A percentile compares a stretch with the other conserved stretches of the same genome.
These are phyloP conservation scores for Rhamphomyia laevipes DNA, from an alignment of 2,888 invertebrate genomes.

Conservation along the genomic window DNA sequence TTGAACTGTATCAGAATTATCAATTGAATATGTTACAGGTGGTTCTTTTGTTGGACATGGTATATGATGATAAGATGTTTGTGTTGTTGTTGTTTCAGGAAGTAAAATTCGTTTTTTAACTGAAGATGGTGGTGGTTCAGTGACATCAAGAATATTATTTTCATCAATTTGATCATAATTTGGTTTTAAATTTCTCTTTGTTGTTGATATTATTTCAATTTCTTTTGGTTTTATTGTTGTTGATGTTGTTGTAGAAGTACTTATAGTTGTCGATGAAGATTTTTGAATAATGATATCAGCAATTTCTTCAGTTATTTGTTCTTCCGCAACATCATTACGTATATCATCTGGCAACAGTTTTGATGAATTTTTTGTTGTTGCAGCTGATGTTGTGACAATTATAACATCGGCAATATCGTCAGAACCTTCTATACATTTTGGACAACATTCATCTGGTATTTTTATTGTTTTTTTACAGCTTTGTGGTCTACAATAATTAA, in stretches of 20 bases:
- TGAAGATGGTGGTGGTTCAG: not conserved
- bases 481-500: conserved; percentile 8
- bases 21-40: not conserved
- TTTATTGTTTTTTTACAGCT: conserved; percentile 11
- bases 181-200: no score
- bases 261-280: not conserved
- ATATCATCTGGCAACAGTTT: not conserved
- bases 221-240: not conserved
- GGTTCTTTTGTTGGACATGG: not conserved
- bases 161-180: no score
- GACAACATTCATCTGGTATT: conserved; percentile 13
- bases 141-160: not conserved
- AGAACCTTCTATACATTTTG: conserved; percentile 7
- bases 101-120: not conserved
- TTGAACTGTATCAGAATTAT: not conserved
- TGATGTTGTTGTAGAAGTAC: not conserved
- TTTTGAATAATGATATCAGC: no score
- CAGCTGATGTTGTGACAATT: not conserved
- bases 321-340: no score
- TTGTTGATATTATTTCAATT: not conserved
- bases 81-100: not conserved
- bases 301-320: no score
- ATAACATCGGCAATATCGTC: not conserved
- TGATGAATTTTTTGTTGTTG: not conserved
- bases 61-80: not conserved